Evolutionary conservation across 2,888 invertebrate species (phyloP), one percentile per base, ranked within the genome.

Genomic region (Crocallis elinguaria): DNA sequence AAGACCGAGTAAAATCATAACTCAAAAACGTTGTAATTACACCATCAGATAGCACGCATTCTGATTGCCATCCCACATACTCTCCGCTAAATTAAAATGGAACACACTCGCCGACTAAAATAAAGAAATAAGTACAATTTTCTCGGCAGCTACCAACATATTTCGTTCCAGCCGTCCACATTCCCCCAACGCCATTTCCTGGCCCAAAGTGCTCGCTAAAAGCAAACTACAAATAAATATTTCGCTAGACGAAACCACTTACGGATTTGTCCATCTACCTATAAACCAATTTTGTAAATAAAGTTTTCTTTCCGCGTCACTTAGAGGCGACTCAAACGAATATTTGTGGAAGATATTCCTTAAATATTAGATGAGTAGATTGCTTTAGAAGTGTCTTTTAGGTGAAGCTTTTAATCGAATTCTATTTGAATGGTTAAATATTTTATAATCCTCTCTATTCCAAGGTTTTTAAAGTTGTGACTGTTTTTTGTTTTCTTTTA

Each of bases 151-250:
- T 21, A 25, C 49, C 33, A 32, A 35, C 44, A 42, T 36, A 50
- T 35, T 39, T 33, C 35, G 14, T n/a, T 45, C 23, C 36, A 21
- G 36, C 42, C 45, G 23, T 25, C 45, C 43, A 16, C 33, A 37
- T 38, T 43, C 23, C 33, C 41, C 46, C 27, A 9, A 25, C 49
- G 35, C 50, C 44, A 60, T 69, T 71, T 75, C 73, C 73, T 43
- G 67, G 49, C 58, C 52, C 57, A 48, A 61, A 76, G 76, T 75
- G 73, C 69, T 63, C 64, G 66, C 72, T 76, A 74, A 76, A 70
- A 76, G 76, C 73, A 62, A 69, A 67, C 64, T 66, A 71, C 71
- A 75, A 71, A 75, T 75, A 75, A 73, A 75, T 75, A 73, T 73
- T 68, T 69, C 68, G 27, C 39, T 14, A 42, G 36, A 69, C 59